Evolutionary conservation across 2,797 vertebrate genomes (phyloP), one percentile per base, ranked within the genome.

Genomic region (Novumbra hubbsi): DNA sequence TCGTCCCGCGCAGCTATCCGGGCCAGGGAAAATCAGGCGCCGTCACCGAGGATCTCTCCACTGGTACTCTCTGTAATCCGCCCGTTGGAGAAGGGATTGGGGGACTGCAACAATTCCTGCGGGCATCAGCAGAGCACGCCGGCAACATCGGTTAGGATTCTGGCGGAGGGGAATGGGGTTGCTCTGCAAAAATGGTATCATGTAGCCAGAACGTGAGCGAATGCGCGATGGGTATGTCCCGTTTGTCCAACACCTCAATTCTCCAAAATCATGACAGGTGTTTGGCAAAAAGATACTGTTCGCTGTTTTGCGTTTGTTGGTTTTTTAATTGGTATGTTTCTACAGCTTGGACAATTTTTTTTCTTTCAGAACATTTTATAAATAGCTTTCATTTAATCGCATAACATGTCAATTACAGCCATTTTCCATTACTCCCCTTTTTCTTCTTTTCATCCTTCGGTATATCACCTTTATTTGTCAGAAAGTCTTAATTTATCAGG

Each of bases 1-100:
- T 84, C 73, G 77, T 71, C 78, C 78, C 75, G 76, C 68, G 79
- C 69, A 57, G 69, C 52, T 57, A 57, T 55, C 50, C 69, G 12
- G 50, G 67, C 69, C 69, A 70, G 49, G 30, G 32, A 38, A 71
- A 57, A 30, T 71, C 69, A 71, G 49, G 69, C 69, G 60, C 50
- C 68, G 30, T 70, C 21, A 77, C 50, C 66, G 66, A 48, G 48
- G 69, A 70, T 62, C 69, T 72, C 30, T 63, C 69, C 71, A 28
- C 68, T 49, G 66, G 60, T 28, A 16, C 41, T 50, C 48, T 30
- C 52, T 76, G 60, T 76, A 65, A 64, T 48, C 76, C 71, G 67
- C 45, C 16, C 57, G 60, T 50, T 55, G n/a, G 8, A 70, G 57
- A 24, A 32, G 60, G 48, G 41, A 48, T 19, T 24, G 27, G 55